A percentile compares a stretch with the other conserved stretches of the same genome.
These are phyloP conservation scores for Eumeta japonica DNA, from an alignment of 1,140 invertebrate species.

Conservation along the genomic window DNA sequence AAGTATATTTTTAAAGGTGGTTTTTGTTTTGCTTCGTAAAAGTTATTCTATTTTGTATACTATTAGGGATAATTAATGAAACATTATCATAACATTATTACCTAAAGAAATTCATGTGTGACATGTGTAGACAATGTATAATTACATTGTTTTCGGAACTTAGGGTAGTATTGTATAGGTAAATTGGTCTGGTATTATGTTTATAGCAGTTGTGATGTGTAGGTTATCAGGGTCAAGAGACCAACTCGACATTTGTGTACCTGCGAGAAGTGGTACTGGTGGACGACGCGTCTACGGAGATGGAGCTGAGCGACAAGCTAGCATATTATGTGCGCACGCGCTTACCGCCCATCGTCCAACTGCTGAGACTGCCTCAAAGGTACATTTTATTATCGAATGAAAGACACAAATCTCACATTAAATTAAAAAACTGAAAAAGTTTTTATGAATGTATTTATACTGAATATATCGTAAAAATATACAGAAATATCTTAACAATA, in stretches of 20 bases:
- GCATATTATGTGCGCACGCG: slow-evolving; percentile 74
- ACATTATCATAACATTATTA: too few species aligned
- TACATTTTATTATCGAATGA: slow-evolving; percentile 35
- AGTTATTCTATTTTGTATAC: too few species aligned
- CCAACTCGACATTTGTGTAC: slow-evolving; percentile 32
- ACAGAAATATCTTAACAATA: too few species aligned
- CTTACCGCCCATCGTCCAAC: slow-evolving; percentile 66
- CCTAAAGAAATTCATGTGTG: too few species aligned
- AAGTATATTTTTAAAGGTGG: too few species aligned
- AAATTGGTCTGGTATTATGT: slow-evolving; percentile 19
- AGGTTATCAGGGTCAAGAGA: slow-evolving; percentile 44
- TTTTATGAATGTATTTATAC: too few species aligned
- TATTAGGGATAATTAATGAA: too few species aligned
- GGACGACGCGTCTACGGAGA: slow-evolving; percentile 83
- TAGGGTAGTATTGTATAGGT: neutral
- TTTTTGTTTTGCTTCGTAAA: too few species aligned
- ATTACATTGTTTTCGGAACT: too few species aligned
- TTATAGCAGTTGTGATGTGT: neutral
- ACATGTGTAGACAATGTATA: too few species aligned
- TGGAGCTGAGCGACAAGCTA: slow-evolving; percentile 73
- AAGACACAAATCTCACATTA: neutral
- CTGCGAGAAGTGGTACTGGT: slow-evolving; percentile 83
- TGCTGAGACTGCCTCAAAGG: slow-evolving; percentile 75
- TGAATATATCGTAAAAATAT: too few species aligned
- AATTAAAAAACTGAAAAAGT: too few species aligned